phyloP scores from a whole-genome alignment of 2,113 vertebrate species.

The Planiliza haematocheilus region DNA sequence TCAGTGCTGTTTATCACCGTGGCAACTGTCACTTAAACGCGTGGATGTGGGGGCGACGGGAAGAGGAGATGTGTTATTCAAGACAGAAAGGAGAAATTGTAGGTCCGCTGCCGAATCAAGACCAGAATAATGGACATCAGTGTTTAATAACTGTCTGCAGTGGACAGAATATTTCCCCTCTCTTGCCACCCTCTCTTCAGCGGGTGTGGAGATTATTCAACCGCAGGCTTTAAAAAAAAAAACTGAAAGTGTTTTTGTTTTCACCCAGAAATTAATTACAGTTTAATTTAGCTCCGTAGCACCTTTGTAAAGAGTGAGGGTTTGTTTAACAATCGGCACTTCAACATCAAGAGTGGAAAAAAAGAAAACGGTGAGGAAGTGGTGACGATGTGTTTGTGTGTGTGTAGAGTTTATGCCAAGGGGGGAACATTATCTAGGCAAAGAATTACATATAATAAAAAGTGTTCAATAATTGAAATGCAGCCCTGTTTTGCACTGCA shows the following conservation, averaged over 20 bases:
- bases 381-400: not conserved
- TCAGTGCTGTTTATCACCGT: conserved; percentile 66
- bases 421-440: conserved; percentile 23
- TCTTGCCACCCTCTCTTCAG: conserved; percentile 25
- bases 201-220: conserved; percentile 13
- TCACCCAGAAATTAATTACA: conserved; percentile 17
- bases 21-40: conserved; percentile 72
- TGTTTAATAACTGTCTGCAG: conserved; percentile 33
- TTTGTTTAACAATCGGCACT: conserved; percentile 25
- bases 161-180: conserved; percentile 32
- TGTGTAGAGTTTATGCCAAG: conserved; percentile 16
- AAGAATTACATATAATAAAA: conserved; percentile 52
- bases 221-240: conserved; percentile 3
- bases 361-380: not conserved
- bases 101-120: conserved; percentile 8
- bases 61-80: conserved; percentile 69
- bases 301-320: conserved; percentile 4
- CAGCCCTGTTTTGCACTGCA: conserved; percentile 16
- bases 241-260: no score
- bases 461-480: conserved; percentile 48
- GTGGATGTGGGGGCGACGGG: conserved; percentile 66
- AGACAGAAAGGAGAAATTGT: conserved; percentile 57
- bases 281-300: conserved; percentile 11
- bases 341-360: conserved; percentile 1
- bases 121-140: conserved; percentile 29